A percentile compares a stretch with the other conserved stretches of the same genome.
Evolutionary conservation across 2,888 invertebrate genomes (phyloP).

Genomic region (Trachelus iudaicus): DNA sequence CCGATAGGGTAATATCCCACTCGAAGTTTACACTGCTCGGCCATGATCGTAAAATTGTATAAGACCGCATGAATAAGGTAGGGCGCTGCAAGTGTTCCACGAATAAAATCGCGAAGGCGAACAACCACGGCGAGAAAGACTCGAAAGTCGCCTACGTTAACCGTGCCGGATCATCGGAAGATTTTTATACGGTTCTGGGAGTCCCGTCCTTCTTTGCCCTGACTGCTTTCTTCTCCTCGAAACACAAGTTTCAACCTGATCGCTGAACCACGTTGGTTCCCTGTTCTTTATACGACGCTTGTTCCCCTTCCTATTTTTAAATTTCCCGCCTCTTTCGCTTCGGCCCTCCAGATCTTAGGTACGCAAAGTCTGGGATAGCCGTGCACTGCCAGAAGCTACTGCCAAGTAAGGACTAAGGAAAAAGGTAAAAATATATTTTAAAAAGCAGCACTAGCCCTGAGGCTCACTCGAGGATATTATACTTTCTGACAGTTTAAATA

Average conservation of each 20-base stretch:
- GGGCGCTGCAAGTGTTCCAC: not conserved
- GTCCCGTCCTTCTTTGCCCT: not conserved
- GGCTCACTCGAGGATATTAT: constrained; percentile 19
- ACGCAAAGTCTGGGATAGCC: not conserved
- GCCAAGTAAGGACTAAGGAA: not conserved
- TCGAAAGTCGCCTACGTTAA: not conserved
- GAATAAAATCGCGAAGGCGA: not conserved
- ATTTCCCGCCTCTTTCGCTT: not conserved
- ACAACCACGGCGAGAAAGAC: not conserved
- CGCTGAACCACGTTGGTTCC: not conserved
- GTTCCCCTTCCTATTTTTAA: not conserved
- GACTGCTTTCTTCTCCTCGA: not conserved
- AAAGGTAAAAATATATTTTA: not conserved
- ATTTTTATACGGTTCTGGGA: not conserved
- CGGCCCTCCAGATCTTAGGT: not conserved
- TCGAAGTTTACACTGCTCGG: constrained; percentile 4
- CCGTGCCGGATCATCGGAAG: not conserved
- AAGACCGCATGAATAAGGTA: constrained; percentile 2
- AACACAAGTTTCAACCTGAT: not conserved
- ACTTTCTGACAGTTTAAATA: constrained; percentile 28
- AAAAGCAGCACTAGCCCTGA: constrained; percentile 1
- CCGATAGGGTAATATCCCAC: not conserved
- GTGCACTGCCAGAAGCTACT: too few relatives aligned
- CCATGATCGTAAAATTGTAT: constrained; percentile 2
- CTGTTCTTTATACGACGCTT: not conserved